These are phyloP conservation scores for Drosophila antonietae DNA, from an alignment of 2,888 invertebrate genomes.

Conservation along the genomic window DNA sequence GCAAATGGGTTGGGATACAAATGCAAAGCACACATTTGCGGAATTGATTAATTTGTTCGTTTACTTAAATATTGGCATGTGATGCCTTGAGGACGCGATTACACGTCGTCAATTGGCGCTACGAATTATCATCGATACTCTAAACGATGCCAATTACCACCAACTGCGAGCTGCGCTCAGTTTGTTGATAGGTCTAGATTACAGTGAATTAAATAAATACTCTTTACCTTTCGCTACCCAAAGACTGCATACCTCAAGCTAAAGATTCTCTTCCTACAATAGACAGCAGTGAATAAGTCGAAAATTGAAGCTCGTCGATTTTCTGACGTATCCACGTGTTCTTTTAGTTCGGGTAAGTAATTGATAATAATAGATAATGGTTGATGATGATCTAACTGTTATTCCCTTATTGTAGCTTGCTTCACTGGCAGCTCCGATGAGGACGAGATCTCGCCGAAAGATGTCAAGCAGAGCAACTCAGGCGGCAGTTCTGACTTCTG, in stretches of 20 bases:
- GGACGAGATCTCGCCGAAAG: constrained; percentile 95
- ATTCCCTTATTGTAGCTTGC: constrained; percentile 55
- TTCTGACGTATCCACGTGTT: constrained; percentile 96
- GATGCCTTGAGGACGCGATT: constrained; percentile 33
- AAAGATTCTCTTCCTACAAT: not conserved
- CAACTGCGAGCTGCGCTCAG: constrained; percentile 14
- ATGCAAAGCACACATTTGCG: constrained; percentile 53
- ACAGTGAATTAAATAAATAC: not conserved
- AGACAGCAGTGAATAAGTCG: constrained; percentile 69
- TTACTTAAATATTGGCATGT: constrained; percentile 60
- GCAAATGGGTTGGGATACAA: constrained; percentile 39
- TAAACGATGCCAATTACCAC: constrained; percentile 66
- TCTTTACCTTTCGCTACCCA: not conserved
- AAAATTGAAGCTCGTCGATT: constrained; percentile 84
- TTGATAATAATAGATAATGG: not conserved
- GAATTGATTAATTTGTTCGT: constrained; percentile 59
- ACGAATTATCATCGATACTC: constrained; percentile 61
- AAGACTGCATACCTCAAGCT: not conserved
- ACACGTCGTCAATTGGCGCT: constrained; percentile 49
- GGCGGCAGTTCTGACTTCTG: constrained; percentile 94
- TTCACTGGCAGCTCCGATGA: constrained; percentile 93
- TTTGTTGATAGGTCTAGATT: not conserved
- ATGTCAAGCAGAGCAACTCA: constrained; percentile 94
- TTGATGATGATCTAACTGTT: not conserved
- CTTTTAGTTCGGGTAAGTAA: constrained; percentile 93